A percentile compares a stretch with the other conserved stretches of the same genome.
These are phyloP conservation scores for Cirrhinus mrigala DNA, from an alignment of 2,797 vertebrate species.

Conservation along the genomic window DNA sequence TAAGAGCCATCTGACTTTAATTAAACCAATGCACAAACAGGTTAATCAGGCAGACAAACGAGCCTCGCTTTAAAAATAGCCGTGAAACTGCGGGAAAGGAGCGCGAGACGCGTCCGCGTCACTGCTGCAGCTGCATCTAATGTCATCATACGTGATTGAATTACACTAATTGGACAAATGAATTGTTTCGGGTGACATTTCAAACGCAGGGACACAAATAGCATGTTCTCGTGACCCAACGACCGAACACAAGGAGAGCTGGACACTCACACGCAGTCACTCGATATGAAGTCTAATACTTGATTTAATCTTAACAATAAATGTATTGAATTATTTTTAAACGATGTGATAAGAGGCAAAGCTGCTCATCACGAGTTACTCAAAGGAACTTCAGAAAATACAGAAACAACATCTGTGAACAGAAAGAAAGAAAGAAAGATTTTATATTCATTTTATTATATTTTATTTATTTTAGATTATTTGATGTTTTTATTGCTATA, in stretches of 20 bases:
- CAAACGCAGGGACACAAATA: not conserved
- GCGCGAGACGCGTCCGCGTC: not conserved
- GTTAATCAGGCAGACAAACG: conserved; percentile 49
- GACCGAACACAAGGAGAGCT: not conserved
- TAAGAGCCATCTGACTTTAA: conserved; percentile 48
- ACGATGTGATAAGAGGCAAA: not conserved
- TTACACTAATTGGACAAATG: conserved; percentile 17
- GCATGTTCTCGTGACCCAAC: not conserved
- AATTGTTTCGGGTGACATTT: not conserved
- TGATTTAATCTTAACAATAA: not conserved
- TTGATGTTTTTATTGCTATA: too few relatives aligned
- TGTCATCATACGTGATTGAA: not conserved
- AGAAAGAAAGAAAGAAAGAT: not conserved
- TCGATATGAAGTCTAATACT: not conserved
- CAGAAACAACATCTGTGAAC: too few relatives aligned
- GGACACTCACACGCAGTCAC: not conserved
- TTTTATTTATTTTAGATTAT: too few relatives aligned
- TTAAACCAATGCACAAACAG: conserved; percentile 50
- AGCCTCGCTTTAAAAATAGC: not conserved
- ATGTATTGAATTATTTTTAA: not conserved
- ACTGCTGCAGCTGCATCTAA: conserved; percentile 15
- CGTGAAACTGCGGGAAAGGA: not conserved
- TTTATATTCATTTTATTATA: too few relatives aligned
- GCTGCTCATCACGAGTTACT: not conserved
- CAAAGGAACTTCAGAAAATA: not conserved